A percentile compares a stretch with the other conserved stretches of the same genome.
These are phyloP conservation scores for Hypocryptadius cinnamomeus DNA, from an alignment of 2,113 vertebrate genomes.

Conservation along the genomic window DNA sequence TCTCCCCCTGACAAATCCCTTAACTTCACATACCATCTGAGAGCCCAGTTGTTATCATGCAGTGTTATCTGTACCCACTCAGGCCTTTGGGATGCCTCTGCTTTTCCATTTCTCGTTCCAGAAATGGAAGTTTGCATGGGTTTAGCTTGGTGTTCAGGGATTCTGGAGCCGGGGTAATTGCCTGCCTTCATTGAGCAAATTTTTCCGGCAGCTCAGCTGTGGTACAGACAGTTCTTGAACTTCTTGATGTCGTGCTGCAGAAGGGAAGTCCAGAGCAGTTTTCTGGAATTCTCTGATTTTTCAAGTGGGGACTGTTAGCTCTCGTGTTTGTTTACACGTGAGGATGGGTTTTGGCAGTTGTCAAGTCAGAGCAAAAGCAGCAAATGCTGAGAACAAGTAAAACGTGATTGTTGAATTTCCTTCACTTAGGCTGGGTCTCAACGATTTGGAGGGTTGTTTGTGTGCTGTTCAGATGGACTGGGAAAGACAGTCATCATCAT, in stretches of 20 bases:
- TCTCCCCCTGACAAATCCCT: not conserved
- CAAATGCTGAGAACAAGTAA: not conserved
- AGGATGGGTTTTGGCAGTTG: not conserved
- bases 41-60: not conserved
- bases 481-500: not conserved
- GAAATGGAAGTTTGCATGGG: not conserved
- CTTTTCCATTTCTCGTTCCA: not conserved
- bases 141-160: not conserved
- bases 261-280: not conserved
- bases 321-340: not conserved
- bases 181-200: not conserved
- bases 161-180: not conserved
- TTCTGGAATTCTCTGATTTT: not conserved
- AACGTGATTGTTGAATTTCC: not conserved
- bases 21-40: not conserved
- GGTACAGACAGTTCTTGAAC: constrained; percentile 1
- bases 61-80: not conserved
- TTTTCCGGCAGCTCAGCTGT: not conserved
- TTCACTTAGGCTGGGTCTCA: not conserved
- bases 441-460: rapidly evolving
- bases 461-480: not conserved
- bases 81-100: not conserved
- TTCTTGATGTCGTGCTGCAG: not conserved
- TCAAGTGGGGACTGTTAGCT: not conserved
- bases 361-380: not conserved